phyloP scores from a whole-genome alignment of 2,888 invertebrate species.

The Stictocephala bisonia region DNA sequence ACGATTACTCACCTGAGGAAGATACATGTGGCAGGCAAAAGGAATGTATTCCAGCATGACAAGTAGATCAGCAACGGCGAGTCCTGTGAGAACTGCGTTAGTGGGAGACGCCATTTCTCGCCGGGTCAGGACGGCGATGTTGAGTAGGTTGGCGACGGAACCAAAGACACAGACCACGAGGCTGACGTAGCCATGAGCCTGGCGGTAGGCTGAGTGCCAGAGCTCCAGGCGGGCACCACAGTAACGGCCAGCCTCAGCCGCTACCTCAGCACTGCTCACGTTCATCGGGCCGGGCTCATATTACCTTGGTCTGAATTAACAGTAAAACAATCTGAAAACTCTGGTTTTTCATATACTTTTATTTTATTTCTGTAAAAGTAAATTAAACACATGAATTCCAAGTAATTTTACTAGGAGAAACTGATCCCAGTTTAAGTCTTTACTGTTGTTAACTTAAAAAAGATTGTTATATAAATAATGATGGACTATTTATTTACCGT shows the following conservation, averaged over 20 bases:
- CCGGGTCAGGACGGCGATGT: conserved; percentile 89
- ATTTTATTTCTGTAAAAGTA: too few species aligned
- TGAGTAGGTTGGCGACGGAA: conserved; percentile 90
- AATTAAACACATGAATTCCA: too few species aligned
- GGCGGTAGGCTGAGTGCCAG: conserved; percentile 70
- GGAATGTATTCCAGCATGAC: conserved; percentile 96
- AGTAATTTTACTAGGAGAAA: too few species aligned
- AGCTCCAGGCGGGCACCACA: conserved; percentile 71
- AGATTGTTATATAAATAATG: too few species aligned
- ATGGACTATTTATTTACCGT: too few species aligned
- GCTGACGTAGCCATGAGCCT: conserved; percentile 86
- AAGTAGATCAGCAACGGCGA: conserved; percentile 92
- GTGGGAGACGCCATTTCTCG: conserved; percentile 93
- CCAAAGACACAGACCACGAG: conserved; percentile 90
- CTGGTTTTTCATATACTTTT: too few species aligned
- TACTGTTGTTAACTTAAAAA: too few species aligned
- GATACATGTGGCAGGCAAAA: conserved; percentile 83
- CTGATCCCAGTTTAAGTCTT: too few species aligned
- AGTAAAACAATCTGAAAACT: too few species aligned
- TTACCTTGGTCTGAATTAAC: too few species aligned
- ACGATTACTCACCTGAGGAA: too few species aligned
- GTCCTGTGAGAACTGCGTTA: conserved; percentile 89
- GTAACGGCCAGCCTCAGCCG: conserved; percentile 7
- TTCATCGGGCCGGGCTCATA: neutral
- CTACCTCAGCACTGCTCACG: conserved; percentile 61